Evolutionary conservation across 2,797 vertebrate genomes (phyloP), one percentile per base, ranked within the genome.

Genomic region (Brachyalestes nurse): DNA sequence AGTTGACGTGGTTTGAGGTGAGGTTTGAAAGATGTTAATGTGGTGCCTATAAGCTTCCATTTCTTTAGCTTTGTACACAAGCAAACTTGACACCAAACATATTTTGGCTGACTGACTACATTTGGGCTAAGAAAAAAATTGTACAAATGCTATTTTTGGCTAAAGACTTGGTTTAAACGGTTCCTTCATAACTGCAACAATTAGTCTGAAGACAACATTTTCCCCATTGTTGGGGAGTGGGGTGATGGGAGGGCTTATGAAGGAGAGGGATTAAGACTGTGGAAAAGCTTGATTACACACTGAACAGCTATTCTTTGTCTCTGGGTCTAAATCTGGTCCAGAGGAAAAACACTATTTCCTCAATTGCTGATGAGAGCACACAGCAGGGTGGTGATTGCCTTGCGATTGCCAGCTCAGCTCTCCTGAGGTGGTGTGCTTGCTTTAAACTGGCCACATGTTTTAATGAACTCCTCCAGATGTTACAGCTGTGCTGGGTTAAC

Each of bases 281-380:
- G 3, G 71, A 45, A 42, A 70, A 85, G 28, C 80, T 64, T 58
- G 47, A 70, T 17, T 65, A 62, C 72, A 21, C 23, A 53, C 51
- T 55, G 49, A 81, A 72, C 79, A 72, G 62, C 83, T 71, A 78
- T 75, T 80, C n/a, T 49, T 79, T 72, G 70, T 60, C 71, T 80
- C 58, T 40, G 10, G 16, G 65, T 81, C 71, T 79, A 75, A 82
- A 83, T 88, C 88, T 90, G 86, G 85, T 65, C 74, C 28, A 23
- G 42, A 90, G 85, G 87, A 86, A 86, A 85, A 77, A 77, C 83
- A 85, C 80, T 82, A 83, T 82, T 86, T 90, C 62, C 83, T 89
- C 91, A 90, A 72, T 77, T 77, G 72, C 90, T 90, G 91, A 92
- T 90, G 88, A 91, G 87, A 87, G 75, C 78, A 28, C 85, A 77